Evolutionary conservation across 2,888 invertebrate genomes (phyloP), one percentile per base, ranked within the genome.

Genomic region (Conistra vaccinii): DNA sequence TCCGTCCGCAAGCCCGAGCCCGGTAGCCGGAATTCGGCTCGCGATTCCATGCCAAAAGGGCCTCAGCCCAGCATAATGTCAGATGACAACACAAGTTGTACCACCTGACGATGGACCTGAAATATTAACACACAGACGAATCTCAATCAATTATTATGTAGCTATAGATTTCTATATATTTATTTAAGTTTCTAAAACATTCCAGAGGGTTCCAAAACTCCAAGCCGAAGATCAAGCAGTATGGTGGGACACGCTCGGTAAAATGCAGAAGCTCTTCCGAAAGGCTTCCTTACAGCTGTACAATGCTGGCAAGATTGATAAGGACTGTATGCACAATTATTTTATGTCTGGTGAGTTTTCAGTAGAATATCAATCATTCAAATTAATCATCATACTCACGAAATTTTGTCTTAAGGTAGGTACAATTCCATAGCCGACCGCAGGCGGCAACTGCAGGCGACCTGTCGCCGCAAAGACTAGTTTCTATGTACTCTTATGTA

Each of bases 221-320:
- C 99, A 99, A 97, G 99, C 99, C 10, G 99, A 99, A 91, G 99
- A 99, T 92, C 99, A 99, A 92, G 99, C 98, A 0, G 97, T 98
- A 39, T 99, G 99, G 99, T 99, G 99, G 99, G 99, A 99, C 90
- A 99, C 99, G 0, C 97, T 99, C 76, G 98, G 97, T 57, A 99
- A 99, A 94, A 99, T 99, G 97, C 99, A 99, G 94, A 99, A 99
- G 92, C 96, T 99, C 32, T 97, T 99, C 85, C 97, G 99, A 17
- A 99, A 99, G 94, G 99, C 99, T 0, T 98, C 99, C 0, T 97
- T 97, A 48, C 98, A 98, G n/a, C 96, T 99, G 26, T 98, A 97
- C 90, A 98, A 98, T 70, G 97, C 97, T 84, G 98, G 98, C 10
- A 98, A 98, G 93, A 98, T 99, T 91, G 98, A 98, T 89, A 98